These are phyloP conservation scores for Drosophila vallismaia DNA, from an alignment of 2,888 invertebrate genomes.

Conservation along the genomic window DNA sequence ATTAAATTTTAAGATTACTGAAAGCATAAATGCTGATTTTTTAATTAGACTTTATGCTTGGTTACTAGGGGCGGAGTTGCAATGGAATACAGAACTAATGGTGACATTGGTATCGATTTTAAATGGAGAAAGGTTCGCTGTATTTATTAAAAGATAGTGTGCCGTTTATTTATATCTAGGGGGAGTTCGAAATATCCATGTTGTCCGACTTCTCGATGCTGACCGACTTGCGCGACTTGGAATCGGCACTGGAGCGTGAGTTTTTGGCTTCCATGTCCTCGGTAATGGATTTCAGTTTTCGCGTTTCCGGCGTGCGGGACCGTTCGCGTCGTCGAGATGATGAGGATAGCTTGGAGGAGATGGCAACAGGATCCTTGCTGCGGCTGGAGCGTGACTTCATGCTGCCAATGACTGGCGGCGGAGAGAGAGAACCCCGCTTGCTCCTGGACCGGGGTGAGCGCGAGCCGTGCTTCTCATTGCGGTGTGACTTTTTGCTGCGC, in stretches of 20 bases:
- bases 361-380: slow-evolving; percentile 76
- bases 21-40: slow-evolving; percentile 32
- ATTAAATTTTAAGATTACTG: slow-evolving; percentile 23
- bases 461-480: slow-evolving; percentile 83
- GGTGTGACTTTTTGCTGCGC: slow-evolving; percentile 86
- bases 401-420: slow-evolving; percentile 58
- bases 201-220: slow-evolving; percentile 87
- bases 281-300: slow-evolving; percentile 81
- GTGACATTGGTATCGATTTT: slow-evolving; percentile 8
- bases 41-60: slow-evolving; percentile 41
- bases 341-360: slow-evolving; percentile 55
- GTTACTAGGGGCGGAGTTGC: slow-evolving; percentile 27
- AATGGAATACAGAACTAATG: slow-evolving; percentile 30
- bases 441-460: slow-evolving; percentile 83
- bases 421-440: slow-evolving; percentile 84
- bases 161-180: slow-evolving; percentile 83
- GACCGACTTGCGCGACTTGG: slow-evolving; percentile 85
- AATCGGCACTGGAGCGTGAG: slow-evolving; percentile 82
- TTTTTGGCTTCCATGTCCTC: slow-evolving; percentile 81
- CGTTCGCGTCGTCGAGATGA: slow-evolving; percentile 78
- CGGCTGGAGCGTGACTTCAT: slow-evolving; percentile 78
- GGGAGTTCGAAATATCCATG: slow-evolving; percentile 92
- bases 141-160: slow-evolving; percentile 23
- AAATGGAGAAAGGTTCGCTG: slow-evolving; percentile 18
- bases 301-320: slow-evolving; percentile 81